Conservation (phyloP, 2,888 invertebrate genomes). For the Rhyacophila evoluta region DNA sequence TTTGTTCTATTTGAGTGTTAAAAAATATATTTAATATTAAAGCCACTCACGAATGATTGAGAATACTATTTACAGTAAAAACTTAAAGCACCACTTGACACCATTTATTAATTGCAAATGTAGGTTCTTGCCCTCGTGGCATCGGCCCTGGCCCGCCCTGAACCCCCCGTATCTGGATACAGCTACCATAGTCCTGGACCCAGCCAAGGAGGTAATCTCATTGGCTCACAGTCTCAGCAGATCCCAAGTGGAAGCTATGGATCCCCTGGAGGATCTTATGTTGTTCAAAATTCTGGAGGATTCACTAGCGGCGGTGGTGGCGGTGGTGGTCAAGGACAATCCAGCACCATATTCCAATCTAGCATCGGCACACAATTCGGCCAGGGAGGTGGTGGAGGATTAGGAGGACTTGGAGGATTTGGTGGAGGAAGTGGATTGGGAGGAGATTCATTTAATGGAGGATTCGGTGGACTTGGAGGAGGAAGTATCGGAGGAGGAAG, state of each 20-base stretch:
- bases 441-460: conserved; percentile 11
- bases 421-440: conserved; percentile 26
- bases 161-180: conserved; percentile 72
- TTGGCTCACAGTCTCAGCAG: not conserved
- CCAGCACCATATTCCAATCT: not conserved
- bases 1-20: too few species aligned
- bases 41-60: too few species aligned
- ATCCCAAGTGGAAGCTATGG: conserved; percentile 36
- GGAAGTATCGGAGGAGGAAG: not conserved
- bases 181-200: conserved; percentile 58
- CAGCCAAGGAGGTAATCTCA: not conserved
- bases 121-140: conserved; percentile 65
- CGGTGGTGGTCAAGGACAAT: not conserved
- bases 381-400: conserved; percentile 18
- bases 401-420: conserved; percentile 28
- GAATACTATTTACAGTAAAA: too few species aligned
- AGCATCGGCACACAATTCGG: not conserved
- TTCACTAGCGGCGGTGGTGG: not conserved
- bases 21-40: too few species aligned
- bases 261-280: conserved; percentile 13
- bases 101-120: too few species aligned
- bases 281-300: not conserved
- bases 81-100: too few species aligned
- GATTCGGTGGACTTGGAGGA: conserved; percentile 1
- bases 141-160: conserved; percentile 72